Percentiles rank a stretch among this genome's conserved stretches.
phyloP scores from a whole-genome alignment of 2,797 vertebrate genomes.

The Cynopterus sphinx region DNA sequence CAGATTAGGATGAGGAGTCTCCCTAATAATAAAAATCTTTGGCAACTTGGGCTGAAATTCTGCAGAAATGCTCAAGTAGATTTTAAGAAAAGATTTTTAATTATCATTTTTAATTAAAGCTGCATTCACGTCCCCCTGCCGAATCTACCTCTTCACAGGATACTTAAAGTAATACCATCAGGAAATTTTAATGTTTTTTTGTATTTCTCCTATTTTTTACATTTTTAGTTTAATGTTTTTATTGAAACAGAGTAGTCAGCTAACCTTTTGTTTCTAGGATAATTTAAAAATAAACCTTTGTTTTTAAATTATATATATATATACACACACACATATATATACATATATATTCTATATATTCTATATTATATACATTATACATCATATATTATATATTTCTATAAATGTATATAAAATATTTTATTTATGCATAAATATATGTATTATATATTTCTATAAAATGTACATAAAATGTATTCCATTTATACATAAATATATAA shows the following conservation, averaged over 20 bases:
- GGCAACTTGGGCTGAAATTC: constrained; percentile 72
- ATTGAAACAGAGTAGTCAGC: neutral
- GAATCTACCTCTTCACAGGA: neutral
- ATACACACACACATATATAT: neutral
- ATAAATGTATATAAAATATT: neutral
- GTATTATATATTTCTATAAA: neutral
- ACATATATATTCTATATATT: no score
- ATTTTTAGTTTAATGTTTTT: constrained; percentile 36
- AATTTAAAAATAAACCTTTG: neutral
- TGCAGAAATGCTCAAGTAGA: constrained; percentile 59
- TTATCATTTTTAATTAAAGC: constrained; percentile 62
- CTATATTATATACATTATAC: neutral
- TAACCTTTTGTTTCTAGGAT: neutral
- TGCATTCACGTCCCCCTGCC: neutral
- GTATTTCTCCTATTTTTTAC: neutral
- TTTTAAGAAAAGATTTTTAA: constrained; percentile 59
- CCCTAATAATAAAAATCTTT: constrained; percentile 78
- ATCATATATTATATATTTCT: neutral
- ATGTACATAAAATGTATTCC: neutral
- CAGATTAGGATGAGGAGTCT: constrained; percentile 74
- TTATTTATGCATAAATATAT: neutral
- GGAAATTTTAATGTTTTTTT: neutral
- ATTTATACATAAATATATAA: neutral
- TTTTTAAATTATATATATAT: neutral
- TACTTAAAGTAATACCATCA: neutral